phyloP scores from a whole-genome alignment of 2,113 vertebrate genomes.

The Bostrychus sinensis region DNA sequence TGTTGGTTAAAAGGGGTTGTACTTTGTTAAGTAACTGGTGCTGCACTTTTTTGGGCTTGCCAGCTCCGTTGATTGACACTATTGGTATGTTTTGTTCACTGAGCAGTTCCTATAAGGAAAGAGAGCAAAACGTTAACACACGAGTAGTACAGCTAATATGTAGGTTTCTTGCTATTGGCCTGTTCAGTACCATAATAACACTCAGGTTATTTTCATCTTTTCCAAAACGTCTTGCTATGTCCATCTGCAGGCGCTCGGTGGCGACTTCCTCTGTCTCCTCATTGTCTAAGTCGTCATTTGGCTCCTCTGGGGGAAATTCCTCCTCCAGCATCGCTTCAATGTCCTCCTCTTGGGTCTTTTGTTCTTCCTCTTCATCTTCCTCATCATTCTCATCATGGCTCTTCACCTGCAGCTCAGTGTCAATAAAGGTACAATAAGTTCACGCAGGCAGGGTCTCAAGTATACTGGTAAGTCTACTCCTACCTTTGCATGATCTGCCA shows the following conservation, averaged over 20 bases:
- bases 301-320: conserved; percentile 85
- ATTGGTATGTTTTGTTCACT: conserved; percentile 79
- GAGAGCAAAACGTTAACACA: conserved; percentile 11
- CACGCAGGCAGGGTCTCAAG: neutral
- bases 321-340: conserved; percentile 83
- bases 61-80: conserved; percentile 74
- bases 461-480: neutral
- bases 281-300: conserved; percentile 70
- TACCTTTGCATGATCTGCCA: conserved; percentile 67
- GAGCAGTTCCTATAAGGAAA: conserved; percentile 82
- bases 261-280: conserved; percentile 83
- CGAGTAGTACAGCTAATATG: neutral
- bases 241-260: conserved; percentile 79
- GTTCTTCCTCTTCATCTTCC: conserved; percentile 59
- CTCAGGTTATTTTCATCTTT: conserved; percentile 75
- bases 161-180: neutral
- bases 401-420: neutral
- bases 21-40: conserved; percentile 80
- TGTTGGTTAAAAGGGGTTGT: conserved; percentile 82
- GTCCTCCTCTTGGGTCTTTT: conserved; percentile 73
- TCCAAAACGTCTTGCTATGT: conserved; percentile 84
- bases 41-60: conserved; percentile 74
- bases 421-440: neutral
- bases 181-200: conserved; percentile 73
- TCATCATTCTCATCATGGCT: conserved; percentile 47